Conservation (phyloP, 2,797 vertebrate genomes). For the Hozukius guyotensis region DNA sequence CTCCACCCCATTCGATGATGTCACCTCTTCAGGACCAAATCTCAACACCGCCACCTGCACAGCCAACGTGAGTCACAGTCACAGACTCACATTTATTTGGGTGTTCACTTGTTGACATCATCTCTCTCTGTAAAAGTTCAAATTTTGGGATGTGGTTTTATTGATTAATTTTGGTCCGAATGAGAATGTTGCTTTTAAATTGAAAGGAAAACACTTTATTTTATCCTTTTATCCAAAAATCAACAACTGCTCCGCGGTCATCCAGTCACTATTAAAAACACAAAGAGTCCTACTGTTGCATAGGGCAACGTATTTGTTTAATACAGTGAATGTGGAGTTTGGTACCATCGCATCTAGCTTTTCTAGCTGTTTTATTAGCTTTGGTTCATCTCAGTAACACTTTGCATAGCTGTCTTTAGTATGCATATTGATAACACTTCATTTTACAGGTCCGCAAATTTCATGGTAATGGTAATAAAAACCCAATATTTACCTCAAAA, state of each 20-base stretch:
- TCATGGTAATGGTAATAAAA: too few relatives aligned
- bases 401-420: neutral
- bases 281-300: neutral
- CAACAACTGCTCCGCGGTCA: neutral
- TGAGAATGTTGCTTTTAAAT: neutral
- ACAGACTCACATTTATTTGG: neutral
- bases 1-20: slow-evolving; percentile 66
- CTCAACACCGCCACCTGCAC: slow-evolving; percentile 75
- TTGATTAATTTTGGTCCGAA: neutral
- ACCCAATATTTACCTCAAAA: too few relatives aligned
- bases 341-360: neutral
- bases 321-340: neutral
- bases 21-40: slow-evolving; percentile 64
- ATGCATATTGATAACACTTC: neutral
- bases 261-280: neutral
- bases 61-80: slow-evolving; percentile 56
- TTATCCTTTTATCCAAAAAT: neutral
- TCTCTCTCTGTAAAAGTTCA: neutral
- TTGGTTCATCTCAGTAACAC: neutral
- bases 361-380: neutral
- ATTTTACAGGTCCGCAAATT: too few relatives aligned
- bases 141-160: neutral
- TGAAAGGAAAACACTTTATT: neutral
- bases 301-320: neutral
- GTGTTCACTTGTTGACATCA: neutral